Percentiles rank a stretch among this genome's conserved stretches.
phyloP scores from a whole-genome alignment of 2,113 vertebrate species.

The Lepisosteus oculatus region DNA sequence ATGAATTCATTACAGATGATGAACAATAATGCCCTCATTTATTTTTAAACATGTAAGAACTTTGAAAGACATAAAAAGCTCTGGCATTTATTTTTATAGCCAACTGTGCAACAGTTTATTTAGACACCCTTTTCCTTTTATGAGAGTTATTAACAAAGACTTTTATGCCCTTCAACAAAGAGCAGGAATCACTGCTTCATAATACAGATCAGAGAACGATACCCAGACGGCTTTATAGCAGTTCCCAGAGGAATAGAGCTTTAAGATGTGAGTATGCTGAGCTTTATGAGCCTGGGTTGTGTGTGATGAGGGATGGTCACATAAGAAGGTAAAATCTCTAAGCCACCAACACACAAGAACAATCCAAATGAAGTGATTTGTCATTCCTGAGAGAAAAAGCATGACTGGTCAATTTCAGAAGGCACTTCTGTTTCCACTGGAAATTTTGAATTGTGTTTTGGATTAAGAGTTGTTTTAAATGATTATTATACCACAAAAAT shows the following conservation, averaged over 20 bases:
- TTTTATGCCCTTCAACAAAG: neutral
- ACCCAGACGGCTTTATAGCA: neutral
- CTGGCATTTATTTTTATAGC: neutral
- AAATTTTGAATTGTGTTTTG: too few relatives aligned
- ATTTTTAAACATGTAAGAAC: neutral
- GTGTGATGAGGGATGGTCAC: neutral
- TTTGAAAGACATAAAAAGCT: neutral
- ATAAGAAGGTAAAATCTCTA: neutral
- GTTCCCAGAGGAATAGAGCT: neutral
- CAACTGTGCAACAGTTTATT: neutral
- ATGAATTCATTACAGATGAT: neutral
- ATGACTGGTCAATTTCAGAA: too few relatives aligned
- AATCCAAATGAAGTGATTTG: neutral
- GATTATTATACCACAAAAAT: too few relatives aligned
- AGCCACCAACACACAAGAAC: neutral
- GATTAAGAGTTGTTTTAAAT: too few relatives aligned
- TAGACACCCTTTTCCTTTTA: slow-evolving; percentile 1
- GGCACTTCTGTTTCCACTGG: too few relatives aligned
- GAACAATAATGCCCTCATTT: neutral
- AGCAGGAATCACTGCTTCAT: neutral
- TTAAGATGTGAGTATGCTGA: neutral
- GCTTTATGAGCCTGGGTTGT: neutral
- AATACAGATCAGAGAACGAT: slow-evolving; percentile 1
- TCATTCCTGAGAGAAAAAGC: too few relatives aligned
- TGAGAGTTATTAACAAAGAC: slow-evolving; percentile 3